These are phyloP conservation scores for Drosophila orosa DNA, from an alignment of 1,140 invertebrate genomes.

Conservation along the genomic window DNA sequence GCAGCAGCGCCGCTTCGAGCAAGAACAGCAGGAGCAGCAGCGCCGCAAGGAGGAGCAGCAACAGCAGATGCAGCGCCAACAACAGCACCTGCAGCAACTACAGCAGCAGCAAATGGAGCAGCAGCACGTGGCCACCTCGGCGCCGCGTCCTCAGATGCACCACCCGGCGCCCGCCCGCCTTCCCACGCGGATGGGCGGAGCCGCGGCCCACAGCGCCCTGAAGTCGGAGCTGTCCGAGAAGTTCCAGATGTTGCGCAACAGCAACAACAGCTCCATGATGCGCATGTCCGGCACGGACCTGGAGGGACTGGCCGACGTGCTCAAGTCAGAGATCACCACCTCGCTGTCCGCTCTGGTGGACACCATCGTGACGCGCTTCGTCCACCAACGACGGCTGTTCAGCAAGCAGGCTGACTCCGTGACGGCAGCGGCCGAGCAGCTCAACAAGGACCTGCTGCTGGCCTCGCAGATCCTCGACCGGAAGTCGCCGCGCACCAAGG, in stretches of 20 bases:
- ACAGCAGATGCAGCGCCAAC: slow-evolving; percentile 85
- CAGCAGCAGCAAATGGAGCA: slow-evolving; percentile 85
- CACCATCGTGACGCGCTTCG: slow-evolving; percentile 92
- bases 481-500: slow-evolving; percentile 92
- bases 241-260: slow-evolving; percentile 87
- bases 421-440: slow-evolving; percentile 90
- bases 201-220: slow-evolving; percentile 85
- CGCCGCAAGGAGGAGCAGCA: slow-evolving; percentile 86
- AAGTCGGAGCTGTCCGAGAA: slow-evolving; percentile 87
- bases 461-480: slow-evolving; percentile 92
- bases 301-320: slow-evolving; percentile 93
- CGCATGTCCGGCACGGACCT: slow-evolving; percentile 90
- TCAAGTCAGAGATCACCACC: slow-evolving; percentile 95
- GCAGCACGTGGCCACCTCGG: slow-evolving; percentile 85
- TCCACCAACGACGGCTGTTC: slow-evolving; percentile 91
- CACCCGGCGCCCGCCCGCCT: slow-evolving; percentile 70
- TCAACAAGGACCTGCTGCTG: slow-evolving; percentile 92
- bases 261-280: slow-evolving; percentile 86
- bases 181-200: slow-evolving; percentile 79
- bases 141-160: slow-evolving; percentile 81
- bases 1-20: slow-evolving; percentile 86
- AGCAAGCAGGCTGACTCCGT: slow-evolving; percentile 91
- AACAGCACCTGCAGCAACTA: slow-evolving; percentile 79
- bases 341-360: slow-evolving; percentile 94
- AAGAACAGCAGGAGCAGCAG: slow-evolving; percentile 85